A percentile compares a stretch with the other conserved stretches of the same genome.
These are phyloP conservation scores for Rhegmatorhina hoffmannsi DNA, from an alignment of 2,113 vertebrate species.

Conservation along the genomic window DNA sequence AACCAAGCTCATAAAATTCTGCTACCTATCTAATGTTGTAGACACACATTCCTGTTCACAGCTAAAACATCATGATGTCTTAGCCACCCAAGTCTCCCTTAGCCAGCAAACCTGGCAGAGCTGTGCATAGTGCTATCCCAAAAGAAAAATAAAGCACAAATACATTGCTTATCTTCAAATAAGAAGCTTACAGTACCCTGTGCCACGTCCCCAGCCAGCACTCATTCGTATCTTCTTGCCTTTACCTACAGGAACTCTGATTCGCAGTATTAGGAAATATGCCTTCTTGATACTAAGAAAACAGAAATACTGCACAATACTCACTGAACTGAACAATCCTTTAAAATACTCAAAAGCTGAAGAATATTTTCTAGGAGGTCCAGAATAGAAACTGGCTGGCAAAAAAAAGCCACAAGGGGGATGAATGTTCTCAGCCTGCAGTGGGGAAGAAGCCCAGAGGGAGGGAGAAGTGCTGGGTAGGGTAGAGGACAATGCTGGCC, in stretches of 20 bases:
- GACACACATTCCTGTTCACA: background rate
- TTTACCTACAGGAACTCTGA: background rate
- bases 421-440: background rate
- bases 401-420: rapidly evolving
- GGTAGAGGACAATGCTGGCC: constrained; percentile 28
- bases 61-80: background rate
- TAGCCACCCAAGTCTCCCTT: background rate
- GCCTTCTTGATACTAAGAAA: background rate
- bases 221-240: background rate
- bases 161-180: background rate
- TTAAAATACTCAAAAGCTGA: background rate
- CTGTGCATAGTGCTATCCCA: background rate
- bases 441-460: background rate
- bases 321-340: background rate
- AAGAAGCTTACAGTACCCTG: background rate
- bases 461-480: background rate
- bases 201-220: background rate
- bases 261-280: background rate
- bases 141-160: background rate
- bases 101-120: background rate
- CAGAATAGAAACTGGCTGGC: background rate
- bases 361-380: background rate
- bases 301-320: background rate
- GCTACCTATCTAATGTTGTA: background rate
- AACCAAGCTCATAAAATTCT: background rate